Evolutionary conservation across 1,140 invertebrate genomes (phyloP), one percentile per base, ranked within the genome.

Genomic region (Notospermus geniculatus): DNA sequence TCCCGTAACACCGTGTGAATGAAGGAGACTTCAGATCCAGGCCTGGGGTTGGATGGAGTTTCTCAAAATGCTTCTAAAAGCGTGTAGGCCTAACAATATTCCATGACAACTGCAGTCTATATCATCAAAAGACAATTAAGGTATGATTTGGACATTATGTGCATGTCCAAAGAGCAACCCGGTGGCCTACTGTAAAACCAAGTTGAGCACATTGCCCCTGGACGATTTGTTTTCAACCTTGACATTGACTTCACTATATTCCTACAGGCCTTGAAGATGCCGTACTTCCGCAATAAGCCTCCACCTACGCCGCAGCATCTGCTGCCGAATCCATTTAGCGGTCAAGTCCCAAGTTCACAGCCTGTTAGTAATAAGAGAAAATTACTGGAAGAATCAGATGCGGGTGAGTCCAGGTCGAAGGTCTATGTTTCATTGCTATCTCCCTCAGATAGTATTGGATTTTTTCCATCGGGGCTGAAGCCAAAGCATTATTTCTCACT

Each of bases 251-350:
- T n/a, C 46, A n/a, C 29, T 62, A 54, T 54, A 52, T 39, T 56
- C 46, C 69, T 65, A 2, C 67, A 85, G 80, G 82, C 82, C 29
- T 64, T 85, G 30, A 69, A 81, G 61, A 82, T 82, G 80, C 41
- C 74, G 0, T 85, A 84, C 71, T 85, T 76, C 76, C 90, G 87
- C 59, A 95, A 93, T 75, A 91, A 92, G 80, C 94, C 93, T n/a
- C 85, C 89, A 29, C 93, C 94, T 2, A 91, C 93, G 0, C 83
- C 88, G 19, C 90, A 90, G 17, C 76, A 85, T 17, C 88, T 90
- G 76, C 78, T 97, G 60, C 95, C 95, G 5, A 36, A 36, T 7
- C 46, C 19, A 19, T 23, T 7, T n/a, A 50, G n/a, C 4, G 46
- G 5, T 9, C n/a, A 4, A 7, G 46, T 7, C 4, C 25, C 46